Conservation (phyloP, 2,113 vertebrate species). For the Arizona elegans region DNA sequence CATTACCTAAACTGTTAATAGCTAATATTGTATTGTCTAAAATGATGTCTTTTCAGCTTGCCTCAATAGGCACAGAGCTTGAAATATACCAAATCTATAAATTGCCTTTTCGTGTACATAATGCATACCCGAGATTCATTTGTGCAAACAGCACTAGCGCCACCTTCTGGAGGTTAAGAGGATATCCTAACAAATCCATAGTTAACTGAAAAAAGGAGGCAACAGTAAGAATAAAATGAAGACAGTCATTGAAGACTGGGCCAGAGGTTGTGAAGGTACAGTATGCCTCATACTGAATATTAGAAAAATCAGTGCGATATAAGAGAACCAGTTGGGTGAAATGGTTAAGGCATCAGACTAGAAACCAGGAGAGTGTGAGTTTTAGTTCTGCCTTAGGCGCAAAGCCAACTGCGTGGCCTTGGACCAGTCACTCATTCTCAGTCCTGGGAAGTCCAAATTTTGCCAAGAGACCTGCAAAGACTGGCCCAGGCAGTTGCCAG, state of each 20-base stretch:
- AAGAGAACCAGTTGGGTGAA: neutral
- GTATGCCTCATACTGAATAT: neutral
- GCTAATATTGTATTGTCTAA: neutral
- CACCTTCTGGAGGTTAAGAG: constrained; percentile 3
- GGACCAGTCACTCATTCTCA: neutral
- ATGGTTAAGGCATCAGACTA: neutral
- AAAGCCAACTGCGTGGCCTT: neutral
- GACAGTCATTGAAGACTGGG: neutral
- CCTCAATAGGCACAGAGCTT: neutral
- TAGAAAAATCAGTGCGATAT: neutral
- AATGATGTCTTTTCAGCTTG: neutral
- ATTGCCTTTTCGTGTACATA: neutral
- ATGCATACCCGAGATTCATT: neutral
- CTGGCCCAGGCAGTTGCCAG: neutral
- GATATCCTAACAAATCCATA: neutral
- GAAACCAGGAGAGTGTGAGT: neutral
- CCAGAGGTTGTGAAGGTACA: neutral
- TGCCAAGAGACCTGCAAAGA: neutral
- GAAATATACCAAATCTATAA: neutral
- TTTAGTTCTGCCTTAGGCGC: neutral
- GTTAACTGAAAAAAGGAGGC: neutral
- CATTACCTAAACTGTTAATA: neutral
- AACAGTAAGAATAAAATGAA: neutral
- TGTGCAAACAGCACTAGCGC: neutral
- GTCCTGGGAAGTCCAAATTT: neutral